Conservation (phyloP, 2,797 vertebrate species). For the Eulemur coronatus region DNA sequence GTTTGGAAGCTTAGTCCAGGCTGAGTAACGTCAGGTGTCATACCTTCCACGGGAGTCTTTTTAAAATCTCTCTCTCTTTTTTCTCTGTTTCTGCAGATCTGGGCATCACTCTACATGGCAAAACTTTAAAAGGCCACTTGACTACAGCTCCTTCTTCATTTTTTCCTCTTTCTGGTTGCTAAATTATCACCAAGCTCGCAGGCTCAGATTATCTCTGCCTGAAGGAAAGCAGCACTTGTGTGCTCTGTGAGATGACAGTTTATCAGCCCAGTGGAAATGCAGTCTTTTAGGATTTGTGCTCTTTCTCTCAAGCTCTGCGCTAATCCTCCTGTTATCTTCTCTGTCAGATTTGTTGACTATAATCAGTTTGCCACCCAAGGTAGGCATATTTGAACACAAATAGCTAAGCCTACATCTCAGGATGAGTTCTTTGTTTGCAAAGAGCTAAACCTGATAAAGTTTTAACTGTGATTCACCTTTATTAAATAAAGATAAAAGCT, state of each 20-base stretch:
- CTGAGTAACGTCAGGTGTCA: not conserved
- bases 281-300: constrained; percentile 45
- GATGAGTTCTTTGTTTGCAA: constrained; percentile 11
- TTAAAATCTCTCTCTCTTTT: not conserved
- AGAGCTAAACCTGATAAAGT: constrained; percentile 20
- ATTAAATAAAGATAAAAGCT: constrained; percentile 46
- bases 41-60: not conserved
- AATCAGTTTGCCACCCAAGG: constrained; percentile 1
- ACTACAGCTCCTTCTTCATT: not conserved
- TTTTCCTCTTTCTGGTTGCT: constrained; percentile 2
- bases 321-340: constrained; percentile 42
- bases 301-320: not conserved
- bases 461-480: constrained; percentile 2
- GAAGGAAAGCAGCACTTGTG: not conserved
- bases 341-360: not conserved
- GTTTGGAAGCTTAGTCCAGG: not conserved
- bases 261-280: constrained; percentile 43
- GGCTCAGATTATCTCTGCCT: constrained; percentile 5
- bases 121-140: not conserved
- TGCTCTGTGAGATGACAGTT: not conserved
- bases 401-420: not conserved
- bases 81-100: not conserved
- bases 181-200: not conserved
- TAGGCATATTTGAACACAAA: constrained; percentile 35
- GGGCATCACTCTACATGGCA: not conserved